phyloP scores from a whole-genome alignment of 2,113 vertebrate species.

The Chamaea fasciata region DNA sequence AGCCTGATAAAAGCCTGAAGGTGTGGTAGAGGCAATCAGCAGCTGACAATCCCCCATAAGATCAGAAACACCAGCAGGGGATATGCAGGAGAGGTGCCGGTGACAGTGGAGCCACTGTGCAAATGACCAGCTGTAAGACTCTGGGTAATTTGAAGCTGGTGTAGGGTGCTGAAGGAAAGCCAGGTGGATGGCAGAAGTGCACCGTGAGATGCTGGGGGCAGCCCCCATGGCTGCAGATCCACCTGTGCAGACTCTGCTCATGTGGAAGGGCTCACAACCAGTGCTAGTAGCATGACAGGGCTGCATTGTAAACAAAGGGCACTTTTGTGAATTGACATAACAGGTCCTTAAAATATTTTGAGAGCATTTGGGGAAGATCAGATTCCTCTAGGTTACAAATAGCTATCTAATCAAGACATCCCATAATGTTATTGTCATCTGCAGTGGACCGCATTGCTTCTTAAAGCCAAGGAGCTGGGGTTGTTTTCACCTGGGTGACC shows the following conservation, averaged over 20 bases:
- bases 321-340: neutral
- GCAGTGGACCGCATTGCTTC: neutral
- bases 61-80: neutral
- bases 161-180: neutral
- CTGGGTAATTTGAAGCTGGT: neutral
- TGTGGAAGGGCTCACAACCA: fast-evolving
- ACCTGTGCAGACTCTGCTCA: neutral
- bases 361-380: neutral
- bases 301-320: neutral
- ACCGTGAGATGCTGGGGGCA: fast-evolving
- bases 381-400: neutral
- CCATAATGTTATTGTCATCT: neutral
- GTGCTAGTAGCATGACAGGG: neutral
- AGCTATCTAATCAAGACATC: neutral
- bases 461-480: neutral
- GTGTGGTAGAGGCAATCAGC: neutral
- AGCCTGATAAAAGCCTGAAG: neutral
- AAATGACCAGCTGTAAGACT: fast-evolving
- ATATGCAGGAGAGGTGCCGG: neutral
- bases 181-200: fast-evolving
- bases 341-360: neutral
- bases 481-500: neutral
- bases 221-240: neutral
- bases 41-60: neutral
- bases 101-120: neutral